Evolutionary conservation across 2,888 invertebrate genomes (phyloP).

Genomic region (Prosapia bicincta): DNA sequence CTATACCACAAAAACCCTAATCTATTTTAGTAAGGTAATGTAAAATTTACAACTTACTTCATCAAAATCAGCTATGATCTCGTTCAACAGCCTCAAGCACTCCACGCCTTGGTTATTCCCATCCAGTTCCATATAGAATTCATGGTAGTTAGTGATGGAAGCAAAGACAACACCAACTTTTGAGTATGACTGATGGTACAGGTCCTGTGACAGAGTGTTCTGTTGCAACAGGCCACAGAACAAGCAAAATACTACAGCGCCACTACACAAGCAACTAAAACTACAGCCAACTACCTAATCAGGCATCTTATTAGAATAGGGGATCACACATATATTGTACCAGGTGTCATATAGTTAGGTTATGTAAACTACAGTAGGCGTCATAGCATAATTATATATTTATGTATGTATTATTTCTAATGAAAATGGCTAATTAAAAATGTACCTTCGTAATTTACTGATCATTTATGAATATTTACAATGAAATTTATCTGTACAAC

Average conservation of each 20-base stretch:
- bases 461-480: too few relatives aligned
- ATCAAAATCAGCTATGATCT: slow-evolving; percentile 92
- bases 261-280: slow-evolving; percentile 8
- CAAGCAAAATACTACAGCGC: slow-evolving; percentile 5
- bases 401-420: too few relatives aligned
- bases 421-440: too few relatives aligned
- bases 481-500: too few relatives aligned
- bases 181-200: slow-evolving; percentile 90
- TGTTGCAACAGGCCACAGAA: slow-evolving; percentile 42
- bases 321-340: too few relatives aligned
- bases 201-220: slow-evolving; percentile 68
- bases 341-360: too few relatives aligned
- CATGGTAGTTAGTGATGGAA: slow-evolving; percentile 90
- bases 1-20: too few relatives aligned
- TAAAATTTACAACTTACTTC: slow-evolving; percentile 67
- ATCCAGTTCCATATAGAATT: slow-evolving; percentile 90
- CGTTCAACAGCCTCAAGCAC: slow-evolving; percentile 81
- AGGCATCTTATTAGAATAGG: background rate
- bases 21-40: too few relatives aligned
- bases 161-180: slow-evolving; percentile 90
- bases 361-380: too few relatives aligned
- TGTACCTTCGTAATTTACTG: too few relatives aligned
- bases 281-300: background rate
- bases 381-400: too few relatives aligned
- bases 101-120: slow-evolving; percentile 91